Base-by-base conservation (phyloP, 2,113 vertebrate genomes). In the Pterocles gutturalis region DNA sequence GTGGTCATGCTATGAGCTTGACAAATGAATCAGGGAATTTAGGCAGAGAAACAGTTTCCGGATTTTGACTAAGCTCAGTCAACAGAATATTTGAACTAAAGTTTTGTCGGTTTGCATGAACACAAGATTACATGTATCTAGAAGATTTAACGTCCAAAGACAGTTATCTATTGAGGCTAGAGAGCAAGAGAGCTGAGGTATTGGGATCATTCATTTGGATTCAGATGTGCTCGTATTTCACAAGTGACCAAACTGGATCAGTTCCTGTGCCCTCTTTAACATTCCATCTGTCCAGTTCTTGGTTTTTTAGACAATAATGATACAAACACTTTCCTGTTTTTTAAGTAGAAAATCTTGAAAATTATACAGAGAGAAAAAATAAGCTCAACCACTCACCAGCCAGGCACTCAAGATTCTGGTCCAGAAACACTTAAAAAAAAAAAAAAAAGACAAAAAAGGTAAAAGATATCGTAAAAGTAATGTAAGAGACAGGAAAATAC, bases 41-140 rank as follows among this genome's bases (percentile, higher is more conserved):
- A 96, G 72, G 51, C 34, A 96, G 72, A 95, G 83, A 91, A 96
- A 83, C n/a, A 38, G 67, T 91, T 96, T 96, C 91, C 55, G 34
- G 93, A 93, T 96, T 83, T 96, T 89, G 60, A 75, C 83, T 96
- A 90, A 93, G 72, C 89, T 96, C 80, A 92, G 91, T 90, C 95
- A 96, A 97, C 89, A 97, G 91, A 91, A 92, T 96, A 91, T 92
- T 89, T 96, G 94, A 91, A 94, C 65, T 88, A 17, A 88, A 86
- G 69, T 90, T 97, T 89, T 88, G 77, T 82, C 65, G 90, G 36
- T 73, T 11, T 78, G 46, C 43, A 62, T 77, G n/a, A 90, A 70
- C 54, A 87, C 22, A 83, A 80, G 87, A 66, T 33, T 87, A 28
- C 15, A 61, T 72, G 29, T 90, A 83, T 92, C 91, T 92, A 34